Evolutionary conservation across 2,888 invertebrate genomes (phyloP).

Genomic region (Eudasyphora cyanicolor): DNA sequence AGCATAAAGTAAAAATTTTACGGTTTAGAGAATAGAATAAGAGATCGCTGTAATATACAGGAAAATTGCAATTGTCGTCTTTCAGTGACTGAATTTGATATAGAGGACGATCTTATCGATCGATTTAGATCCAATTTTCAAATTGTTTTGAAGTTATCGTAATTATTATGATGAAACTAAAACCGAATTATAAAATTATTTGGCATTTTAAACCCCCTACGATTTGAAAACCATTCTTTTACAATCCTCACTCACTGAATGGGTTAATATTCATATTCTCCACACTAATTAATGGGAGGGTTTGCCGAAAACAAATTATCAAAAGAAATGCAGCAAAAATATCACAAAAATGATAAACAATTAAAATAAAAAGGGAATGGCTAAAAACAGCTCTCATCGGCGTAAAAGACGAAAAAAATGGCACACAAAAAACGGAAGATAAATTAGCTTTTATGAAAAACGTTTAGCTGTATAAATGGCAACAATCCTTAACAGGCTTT

Average conservation of each 20-base stretch:
- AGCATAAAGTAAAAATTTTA: no score
- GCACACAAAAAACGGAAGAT: slow-evolving; percentile 34
- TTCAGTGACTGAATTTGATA: no score
- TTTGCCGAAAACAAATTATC: background rate
- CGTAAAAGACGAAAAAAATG: slow-evolving; percentile 23
- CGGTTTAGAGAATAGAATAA: no score
- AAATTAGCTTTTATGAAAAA: slow-evolving; percentile 44
- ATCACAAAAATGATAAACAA: slow-evolving; percentile 10
- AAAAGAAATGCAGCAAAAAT: slow-evolving; percentile 13
- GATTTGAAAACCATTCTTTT: no score
- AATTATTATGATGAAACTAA: no score
- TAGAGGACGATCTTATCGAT: no score
- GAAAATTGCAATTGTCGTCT: no score
- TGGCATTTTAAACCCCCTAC: no score
- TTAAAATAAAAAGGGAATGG: background rate
- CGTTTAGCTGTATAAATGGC: slow-evolving; percentile 6
- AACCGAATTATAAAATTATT: no score
- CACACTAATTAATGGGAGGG: slow-evolving; percentile 17
- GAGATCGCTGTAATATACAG: no score
- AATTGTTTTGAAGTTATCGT: no score
- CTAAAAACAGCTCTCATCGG: background rate
- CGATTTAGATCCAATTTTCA: no score
- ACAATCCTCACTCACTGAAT: background rate
- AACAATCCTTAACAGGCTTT: background rate
- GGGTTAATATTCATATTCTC: background rate